phyloP scores from a whole-genome alignment of 2,888 invertebrate species.

The Tetragonula carbonaria region DNA sequence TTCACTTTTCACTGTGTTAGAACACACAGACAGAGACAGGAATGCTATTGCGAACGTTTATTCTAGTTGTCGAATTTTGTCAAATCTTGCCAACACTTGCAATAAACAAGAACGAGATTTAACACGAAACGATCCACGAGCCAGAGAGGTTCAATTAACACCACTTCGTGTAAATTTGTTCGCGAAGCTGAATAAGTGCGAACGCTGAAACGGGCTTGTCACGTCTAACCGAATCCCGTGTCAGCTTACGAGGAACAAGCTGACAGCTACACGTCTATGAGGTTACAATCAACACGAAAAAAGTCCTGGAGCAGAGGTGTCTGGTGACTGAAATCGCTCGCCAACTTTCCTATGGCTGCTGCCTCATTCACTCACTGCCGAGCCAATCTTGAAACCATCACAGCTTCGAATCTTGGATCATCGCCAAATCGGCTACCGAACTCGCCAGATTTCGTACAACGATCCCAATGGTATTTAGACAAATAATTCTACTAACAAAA shows the following conservation, averaged over 20 bases:
- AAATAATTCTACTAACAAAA: no score
- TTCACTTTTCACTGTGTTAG: no score
- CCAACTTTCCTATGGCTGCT: conserved; percentile 55
- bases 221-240: conserved; percentile 46
- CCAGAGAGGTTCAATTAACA: background rate
- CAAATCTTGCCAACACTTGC: background rate
- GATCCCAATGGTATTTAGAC: conserved; percentile 9
- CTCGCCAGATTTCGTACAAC: conserved; percentile 14
- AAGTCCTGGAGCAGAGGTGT: conserved; percentile 29
- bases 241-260: conserved; percentile 25
- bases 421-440: conserved; percentile 42
- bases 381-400: conserved; percentile 42
- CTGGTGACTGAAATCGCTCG: conserved; percentile 26
- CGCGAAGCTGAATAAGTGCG: conserved; percentile 7
- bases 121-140: background rate
- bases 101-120: background rate
- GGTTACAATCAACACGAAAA: conserved; percentile 32
- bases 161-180: background rate
- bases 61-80: no score
- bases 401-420: conserved; percentile 36
- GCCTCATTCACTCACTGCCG: conserved; percentile 37
- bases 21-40: no score
- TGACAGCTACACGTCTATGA: conserved; percentile 36
- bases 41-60: no score
- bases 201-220: conserved; percentile 54